These are phyloP conservation scores for Nesogale talazaci DNA, from an alignment of 2,113 vertebrate species.

Conservation along the genomic window DNA sequence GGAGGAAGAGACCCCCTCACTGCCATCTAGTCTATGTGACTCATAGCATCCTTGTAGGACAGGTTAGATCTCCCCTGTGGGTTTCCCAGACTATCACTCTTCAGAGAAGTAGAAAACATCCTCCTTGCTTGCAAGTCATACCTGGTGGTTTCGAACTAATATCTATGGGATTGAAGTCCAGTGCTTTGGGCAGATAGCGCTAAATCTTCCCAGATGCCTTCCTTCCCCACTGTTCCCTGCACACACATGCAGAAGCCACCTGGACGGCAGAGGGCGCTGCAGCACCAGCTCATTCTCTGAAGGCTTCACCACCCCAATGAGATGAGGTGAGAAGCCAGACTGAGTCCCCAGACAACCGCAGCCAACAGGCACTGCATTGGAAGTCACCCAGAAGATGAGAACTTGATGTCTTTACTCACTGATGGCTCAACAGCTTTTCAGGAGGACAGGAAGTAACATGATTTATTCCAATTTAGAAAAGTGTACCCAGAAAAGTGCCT, in stretches of 20 bases:
- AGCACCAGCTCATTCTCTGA: neutral
- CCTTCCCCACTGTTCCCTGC: neutral
- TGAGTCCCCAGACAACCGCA: accelerated
- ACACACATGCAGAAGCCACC: neutral
- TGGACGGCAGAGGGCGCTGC: slow-evolving; percentile 74
- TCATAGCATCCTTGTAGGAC: too few species aligned
- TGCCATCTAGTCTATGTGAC: too few species aligned
- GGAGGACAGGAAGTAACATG: neutral
- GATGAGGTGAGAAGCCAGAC: too few species aligned
- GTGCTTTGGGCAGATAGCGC: neutral
- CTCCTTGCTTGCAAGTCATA: too few species aligned
- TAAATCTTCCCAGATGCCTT: neutral
- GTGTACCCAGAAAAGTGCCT: neutral
- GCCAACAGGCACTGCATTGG: accelerated
- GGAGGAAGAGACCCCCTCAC: too few species aligned
- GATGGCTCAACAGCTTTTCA: neutral
- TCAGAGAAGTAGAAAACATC: too few species aligned
- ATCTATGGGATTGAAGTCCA: too few species aligned
- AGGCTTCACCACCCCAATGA: neutral
- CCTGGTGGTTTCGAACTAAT: too few species aligned
- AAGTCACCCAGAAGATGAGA: neutral
- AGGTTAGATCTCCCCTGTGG: too few species aligned
- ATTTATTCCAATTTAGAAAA: neutral
- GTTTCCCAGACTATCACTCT: too few species aligned
- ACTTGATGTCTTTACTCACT: neutral